A percentile compares a stretch with the other conserved stretches of the same genome.
Evolutionary conservation across 2,888 invertebrate genomes (phyloP).

Genomic region (Eilema sororculum): DNA sequence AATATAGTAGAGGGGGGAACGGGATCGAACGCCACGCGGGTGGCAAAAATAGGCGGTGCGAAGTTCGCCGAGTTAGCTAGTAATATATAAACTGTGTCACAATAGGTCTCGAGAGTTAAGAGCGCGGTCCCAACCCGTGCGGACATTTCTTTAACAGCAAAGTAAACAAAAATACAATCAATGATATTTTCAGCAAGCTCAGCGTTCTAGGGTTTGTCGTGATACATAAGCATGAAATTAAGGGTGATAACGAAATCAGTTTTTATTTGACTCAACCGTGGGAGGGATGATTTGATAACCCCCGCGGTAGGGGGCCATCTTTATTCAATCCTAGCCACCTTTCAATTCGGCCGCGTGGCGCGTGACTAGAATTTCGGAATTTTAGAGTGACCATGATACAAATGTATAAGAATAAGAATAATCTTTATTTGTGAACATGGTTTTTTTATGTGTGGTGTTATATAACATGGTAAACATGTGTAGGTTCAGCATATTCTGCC

Average conservation of each 20-base stretch:
- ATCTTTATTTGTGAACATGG: no score
- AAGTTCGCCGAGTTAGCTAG: no score
- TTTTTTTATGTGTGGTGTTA: no score
- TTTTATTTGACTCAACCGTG: conserved; percentile 52
- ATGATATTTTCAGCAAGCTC: conserved; percentile 15
- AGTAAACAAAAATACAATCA: not conserved
- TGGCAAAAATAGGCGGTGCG: no score
- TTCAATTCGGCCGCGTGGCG: conserved; percentile 63
- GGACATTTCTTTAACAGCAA: not conserved
- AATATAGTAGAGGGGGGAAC: no score
- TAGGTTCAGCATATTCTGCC: no score
- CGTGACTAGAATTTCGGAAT: conserved; percentile 65
- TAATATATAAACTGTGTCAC: no score
- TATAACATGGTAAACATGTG: no score
- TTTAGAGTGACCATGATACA: conserved; percentile 35
- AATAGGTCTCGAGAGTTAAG: no score
- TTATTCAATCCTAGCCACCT: conserved; percentile 79
- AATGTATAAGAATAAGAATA: no score
- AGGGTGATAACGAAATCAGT: conserved; percentile 58
- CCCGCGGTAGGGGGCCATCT: conserved; percentile 61
- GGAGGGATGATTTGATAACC: conserved; percentile 54
- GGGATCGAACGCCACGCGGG: no score
- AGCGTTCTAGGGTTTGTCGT: conserved; percentile 16
- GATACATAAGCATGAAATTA: conserved; percentile 46
- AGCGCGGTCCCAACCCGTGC: not conserved